Percentiles rank a stretch among this genome's conserved stretches.
Evolutionary conservation across 30 jellyfish, hydroid and myxozoan species (phyloP).

Genomic region (Cassiopea andromeda): DNA sequence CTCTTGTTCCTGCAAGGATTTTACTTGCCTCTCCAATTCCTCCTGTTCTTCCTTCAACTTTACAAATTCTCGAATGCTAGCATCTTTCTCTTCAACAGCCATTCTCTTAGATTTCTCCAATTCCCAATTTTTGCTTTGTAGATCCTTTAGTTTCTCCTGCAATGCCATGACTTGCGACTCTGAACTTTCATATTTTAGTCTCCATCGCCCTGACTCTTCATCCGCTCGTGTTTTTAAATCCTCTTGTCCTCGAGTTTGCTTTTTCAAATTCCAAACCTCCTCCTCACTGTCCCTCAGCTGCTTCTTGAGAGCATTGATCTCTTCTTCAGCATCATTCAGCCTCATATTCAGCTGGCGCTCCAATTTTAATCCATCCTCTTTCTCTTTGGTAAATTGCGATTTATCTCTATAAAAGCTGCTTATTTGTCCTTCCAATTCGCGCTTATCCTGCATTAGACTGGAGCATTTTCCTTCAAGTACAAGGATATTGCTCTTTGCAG

Average conservation of each 20-base stretch:
- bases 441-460: slow-evolving; percentile 15
- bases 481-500: slow-evolving; percentile 32
- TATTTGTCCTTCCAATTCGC: slow-evolving; percentile 13
- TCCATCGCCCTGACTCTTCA: slow-evolving; percentile 44
- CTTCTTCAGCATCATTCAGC: slow-evolving; percentile 38
- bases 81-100: slow-evolving; percentile 41
- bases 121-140: slow-evolving; percentile 43
- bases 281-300: slow-evolving; percentile 48
- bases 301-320: slow-evolving; percentile 19
- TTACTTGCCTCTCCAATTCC: slow-evolving; percentile 30
- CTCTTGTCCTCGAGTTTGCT: slow-evolving; percentile 28
- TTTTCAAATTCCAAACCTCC: slow-evolving; percentile 42
- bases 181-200: slow-evolving; percentile 33
- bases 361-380: slow-evolving; percentile 5
- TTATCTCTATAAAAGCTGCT: slow-evolving; percentile 21
- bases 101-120: slow-evolving; percentile 36
- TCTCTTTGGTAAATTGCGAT: neutral
- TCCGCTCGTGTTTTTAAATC: slow-evolving; percentile 28
- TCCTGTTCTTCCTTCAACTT: slow-evolving; percentile 19
- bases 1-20: slow-evolving; percentile 14
- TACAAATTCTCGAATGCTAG: slow-evolving; percentile 12
- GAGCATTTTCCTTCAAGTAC: slow-evolving; percentile 59
- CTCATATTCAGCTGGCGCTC: slow-evolving; percentile 37
- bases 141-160: slow-evolving; percentile 44
- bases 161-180: slow-evolving; percentile 27